Evolutionary conservation across 2,888 invertebrate species (phyloP), one percentile per base, ranked within the genome.

Genomic region (Galerucella pusilla): DNA sequence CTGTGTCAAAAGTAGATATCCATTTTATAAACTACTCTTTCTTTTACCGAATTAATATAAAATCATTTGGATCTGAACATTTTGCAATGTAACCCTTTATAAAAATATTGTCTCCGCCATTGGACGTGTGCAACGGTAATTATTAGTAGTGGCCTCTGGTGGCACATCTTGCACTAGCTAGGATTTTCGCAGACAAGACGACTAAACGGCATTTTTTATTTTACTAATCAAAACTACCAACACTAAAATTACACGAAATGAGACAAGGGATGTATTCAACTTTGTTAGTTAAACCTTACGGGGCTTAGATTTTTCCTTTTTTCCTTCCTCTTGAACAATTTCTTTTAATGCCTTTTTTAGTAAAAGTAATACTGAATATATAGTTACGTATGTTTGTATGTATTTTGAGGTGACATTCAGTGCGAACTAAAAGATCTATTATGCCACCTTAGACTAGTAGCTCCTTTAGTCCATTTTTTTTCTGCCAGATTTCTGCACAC

Each of bases 111-210:
- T 16, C 35, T 42, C 6, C 64, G 16, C 64, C 46, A 46, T 20
- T 65, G 64, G 11, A 6, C 42, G 16, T 68, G 52, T 75, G 71
- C 73, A 75, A 69, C 63, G 80, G 83, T 85, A 85, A 85, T 86
- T 85, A 85, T 85, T 85, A 84, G 84, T 83, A 84, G 85, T 85
- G 83, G 84, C 84, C 85, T 85, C 84, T 83, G 77, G 84, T 84
- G 84, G 84, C 83, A 82, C 83, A 84, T 85, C 83, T 78, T 80
- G 82, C 82, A 81, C 80, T 80, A 81, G 80, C 81, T 78, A 75
- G 79, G 80, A 80, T 81, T 80, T 77, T 77, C 79, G 75, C 79
- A 68, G 66, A 80, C 77, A 76, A 77, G 77, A 77, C 69, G 75
- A 79, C 79, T 77, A 75, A 80, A 81, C 80, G 77, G 75, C 77